Conservation (phyloP, 2,888 invertebrate genomes). For the Ariolimax columbianus region DNA sequence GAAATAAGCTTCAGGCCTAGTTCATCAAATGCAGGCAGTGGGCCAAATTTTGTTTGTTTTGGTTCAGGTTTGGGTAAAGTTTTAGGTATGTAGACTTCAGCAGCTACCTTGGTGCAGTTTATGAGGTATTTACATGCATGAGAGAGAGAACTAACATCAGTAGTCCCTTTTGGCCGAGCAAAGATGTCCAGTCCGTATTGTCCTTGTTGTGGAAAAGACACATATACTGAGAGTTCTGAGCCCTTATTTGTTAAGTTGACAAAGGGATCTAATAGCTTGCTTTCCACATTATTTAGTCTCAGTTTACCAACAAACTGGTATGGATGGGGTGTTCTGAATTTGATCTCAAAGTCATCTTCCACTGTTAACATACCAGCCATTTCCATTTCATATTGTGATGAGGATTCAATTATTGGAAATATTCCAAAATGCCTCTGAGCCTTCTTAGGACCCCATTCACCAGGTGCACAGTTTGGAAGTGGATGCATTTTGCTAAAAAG, state of each 20-base stretch:
- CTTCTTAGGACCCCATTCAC: conserved; percentile 98
- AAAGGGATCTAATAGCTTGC: conserved; percentile 91
- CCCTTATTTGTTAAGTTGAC: conserved; percentile 90
- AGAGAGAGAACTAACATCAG: conserved; percentile 83
- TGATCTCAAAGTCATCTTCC: conserved; percentile 81
- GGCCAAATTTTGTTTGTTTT: conserved; percentile 71
- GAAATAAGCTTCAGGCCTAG: conserved; percentile 71
- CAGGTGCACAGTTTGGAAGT: conserved; percentile 96
- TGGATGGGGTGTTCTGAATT: conserved; percentile 72
- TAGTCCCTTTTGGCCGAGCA: conserved; percentile 86
- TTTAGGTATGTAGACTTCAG: conserved; percentile 72
- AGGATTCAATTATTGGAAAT: conserved; percentile 76
- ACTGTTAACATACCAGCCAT: conserved; percentile 92
- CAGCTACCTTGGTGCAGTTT: conserved; percentile 82
- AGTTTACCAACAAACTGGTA: conserved; percentile 93
- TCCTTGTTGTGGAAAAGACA: conserved; percentile 84
- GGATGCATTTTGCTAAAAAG: conserved; percentile 98
- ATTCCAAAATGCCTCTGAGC: conserved; percentile 93
- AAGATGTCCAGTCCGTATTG: conserved; percentile 99
- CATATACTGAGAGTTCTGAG: conserved; percentile 89
- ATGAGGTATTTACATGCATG: conserved; percentile 99
- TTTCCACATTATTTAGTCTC: conserved; percentile 96
- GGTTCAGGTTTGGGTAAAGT: conserved; percentile 58
- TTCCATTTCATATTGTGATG: conserved; percentile 78
- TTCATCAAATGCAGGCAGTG: conserved; percentile 69